A percentile compares a stretch with the other conserved stretches of the same genome.
Conservation (phyloP, 2,797 vertebrate species). For the Parambassis ranga region DNA sequence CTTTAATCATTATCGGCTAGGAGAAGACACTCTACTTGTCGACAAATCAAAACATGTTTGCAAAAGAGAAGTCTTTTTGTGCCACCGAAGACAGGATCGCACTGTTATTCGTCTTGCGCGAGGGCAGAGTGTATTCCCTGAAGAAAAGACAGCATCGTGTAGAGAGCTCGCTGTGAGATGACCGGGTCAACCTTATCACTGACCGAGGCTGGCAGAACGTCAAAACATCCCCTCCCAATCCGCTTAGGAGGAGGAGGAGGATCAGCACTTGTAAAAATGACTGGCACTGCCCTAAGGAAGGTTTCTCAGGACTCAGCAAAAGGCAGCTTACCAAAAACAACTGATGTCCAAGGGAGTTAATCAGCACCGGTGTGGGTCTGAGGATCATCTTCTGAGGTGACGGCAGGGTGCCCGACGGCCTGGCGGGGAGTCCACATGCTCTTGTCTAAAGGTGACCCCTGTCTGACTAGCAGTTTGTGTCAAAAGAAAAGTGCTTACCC, state of each 20-base stretch:
- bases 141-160: conserved; percentile 46
- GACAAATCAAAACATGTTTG: conserved; percentile 8
- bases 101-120: not conserved
- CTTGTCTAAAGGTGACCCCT: conserved; percentile 55
- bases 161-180: conserved; percentile 53
- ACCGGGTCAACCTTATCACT: conserved; percentile 71
- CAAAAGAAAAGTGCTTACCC: conserved; percentile 21
- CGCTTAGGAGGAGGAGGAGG: conserved; percentile 59
- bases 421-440: conserved; percentile 44
- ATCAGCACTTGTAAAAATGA: conserved; percentile 68
- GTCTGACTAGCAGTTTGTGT: conserved; percentile 30
- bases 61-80: not conserved
- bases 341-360: conserved; percentile 42
- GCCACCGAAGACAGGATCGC: not conserved
- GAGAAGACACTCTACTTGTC: not conserved
- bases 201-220: conserved; percentile 51
- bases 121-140: conserved; percentile 14
- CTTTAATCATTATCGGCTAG: conserved; percentile 22
- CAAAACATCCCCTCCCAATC: conserved; percentile 60
- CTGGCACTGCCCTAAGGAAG: conserved; percentile 52
- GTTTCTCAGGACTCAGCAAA: conserved; percentile 57
- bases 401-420: conserved; percentile 16
- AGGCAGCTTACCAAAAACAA: conserved; percentile 57
- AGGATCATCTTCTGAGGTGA: conserved; percentile 17
- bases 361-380: conserved; percentile 25